Evolutionary conservation across 2,797 vertebrate genomes (phyloP).

Genomic region (Intellagama lesueurii): DNA sequence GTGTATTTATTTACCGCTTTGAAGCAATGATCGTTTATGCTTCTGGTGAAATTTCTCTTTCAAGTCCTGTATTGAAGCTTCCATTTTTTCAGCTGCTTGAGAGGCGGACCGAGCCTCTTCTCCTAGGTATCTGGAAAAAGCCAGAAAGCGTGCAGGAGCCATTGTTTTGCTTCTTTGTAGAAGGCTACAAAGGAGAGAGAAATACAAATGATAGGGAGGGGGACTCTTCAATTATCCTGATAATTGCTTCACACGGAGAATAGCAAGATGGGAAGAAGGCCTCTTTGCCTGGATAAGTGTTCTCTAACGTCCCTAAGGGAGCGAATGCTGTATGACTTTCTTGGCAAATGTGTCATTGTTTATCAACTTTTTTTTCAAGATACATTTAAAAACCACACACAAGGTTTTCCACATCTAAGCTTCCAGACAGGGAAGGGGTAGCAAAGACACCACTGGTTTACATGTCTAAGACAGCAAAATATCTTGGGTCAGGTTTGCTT

Average conservation of each 20-base stretch:
- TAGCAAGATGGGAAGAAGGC: background rate
- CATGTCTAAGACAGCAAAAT: background rate
- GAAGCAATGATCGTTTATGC: slow-evolving; percentile 70
- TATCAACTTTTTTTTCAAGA: background rate
- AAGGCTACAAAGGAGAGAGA: slow-evolving; percentile 66
- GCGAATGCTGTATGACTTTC: background rate
- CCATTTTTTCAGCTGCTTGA: slow-evolving; percentile 86
- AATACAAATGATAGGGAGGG: background rate
- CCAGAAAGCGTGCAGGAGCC: slow-evolving; percentile 70
- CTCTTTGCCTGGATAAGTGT: background rate
- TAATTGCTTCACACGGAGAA: background rate
- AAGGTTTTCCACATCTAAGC: background rate
- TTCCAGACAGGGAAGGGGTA: background rate
- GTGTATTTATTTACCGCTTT: slow-evolving; percentile 75
- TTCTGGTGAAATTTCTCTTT: slow-evolving; percentile 70
- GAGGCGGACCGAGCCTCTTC: slow-evolving; percentile 75
- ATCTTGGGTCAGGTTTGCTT: background rate
- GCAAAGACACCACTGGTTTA: background rate
- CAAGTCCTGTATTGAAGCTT: slow-evolving; percentile 77
- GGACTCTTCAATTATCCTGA: background rate
- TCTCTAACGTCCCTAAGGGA: background rate
- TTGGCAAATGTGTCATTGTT: background rate
- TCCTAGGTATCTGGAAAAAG: slow-evolving; percentile 78
- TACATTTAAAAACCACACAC: background rate
- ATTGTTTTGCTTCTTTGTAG: slow-evolving; percentile 58